Evolutionary conservation across 2,113 vertebrate genomes (phyloP).

Genomic region (Perca fluviatilis): DNA sequence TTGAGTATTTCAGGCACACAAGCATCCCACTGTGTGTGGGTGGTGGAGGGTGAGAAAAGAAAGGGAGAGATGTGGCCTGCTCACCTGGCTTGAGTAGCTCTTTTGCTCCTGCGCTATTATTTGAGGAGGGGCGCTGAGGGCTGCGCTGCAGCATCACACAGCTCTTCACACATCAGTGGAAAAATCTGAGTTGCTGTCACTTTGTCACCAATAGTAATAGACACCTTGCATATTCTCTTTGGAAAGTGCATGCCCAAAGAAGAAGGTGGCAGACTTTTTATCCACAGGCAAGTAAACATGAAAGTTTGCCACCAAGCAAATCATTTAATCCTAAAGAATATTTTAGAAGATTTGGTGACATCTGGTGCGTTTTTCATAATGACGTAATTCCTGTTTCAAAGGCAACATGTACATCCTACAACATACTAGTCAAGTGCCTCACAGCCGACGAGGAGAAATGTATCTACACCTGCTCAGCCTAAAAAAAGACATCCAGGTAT

Average conservation of each 20-base stretch:
- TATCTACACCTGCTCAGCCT: not conserved
- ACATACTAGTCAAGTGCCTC: not conserved
- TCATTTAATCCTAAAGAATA: not conserved
- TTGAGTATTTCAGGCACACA: slow-evolving; percentile 14
- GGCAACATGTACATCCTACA: not conserved
- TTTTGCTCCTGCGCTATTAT: slow-evolving; percentile 96
- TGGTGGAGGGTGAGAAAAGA: slow-evolving; percentile 38
- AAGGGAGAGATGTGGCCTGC: slow-evolving; percentile 75
- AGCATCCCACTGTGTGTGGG: slow-evolving; percentile 43
- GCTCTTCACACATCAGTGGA: slow-evolving; percentile 76
- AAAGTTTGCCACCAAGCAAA: slow-evolving; percentile 6
- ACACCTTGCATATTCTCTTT: slow-evolving; percentile 1
- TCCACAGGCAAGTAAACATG: slow-evolving; percentile 1
- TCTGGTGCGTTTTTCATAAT: not conserved
- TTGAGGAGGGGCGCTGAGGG: slow-evolving; percentile 92
- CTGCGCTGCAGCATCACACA: slow-evolving; percentile 90
- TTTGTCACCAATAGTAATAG: not conserved
- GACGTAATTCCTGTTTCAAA: not conserved
- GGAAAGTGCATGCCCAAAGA: slow-evolving; percentile 13
- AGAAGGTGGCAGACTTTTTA: slow-evolving; percentile 13
- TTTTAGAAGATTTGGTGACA: not conserved
- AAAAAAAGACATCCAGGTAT: not conserved
- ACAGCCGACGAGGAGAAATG: not conserved
- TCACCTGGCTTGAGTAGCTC: slow-evolving; percentile 74
- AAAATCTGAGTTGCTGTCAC: slow-evolving; percentile 52